A percentile compares a stretch with the other conserved stretches of the same genome.
These are phyloP conservation scores for Albula glossodonta DNA, from an alignment of 2,113 vertebrate genomes.

Conservation along the genomic window DNA sequence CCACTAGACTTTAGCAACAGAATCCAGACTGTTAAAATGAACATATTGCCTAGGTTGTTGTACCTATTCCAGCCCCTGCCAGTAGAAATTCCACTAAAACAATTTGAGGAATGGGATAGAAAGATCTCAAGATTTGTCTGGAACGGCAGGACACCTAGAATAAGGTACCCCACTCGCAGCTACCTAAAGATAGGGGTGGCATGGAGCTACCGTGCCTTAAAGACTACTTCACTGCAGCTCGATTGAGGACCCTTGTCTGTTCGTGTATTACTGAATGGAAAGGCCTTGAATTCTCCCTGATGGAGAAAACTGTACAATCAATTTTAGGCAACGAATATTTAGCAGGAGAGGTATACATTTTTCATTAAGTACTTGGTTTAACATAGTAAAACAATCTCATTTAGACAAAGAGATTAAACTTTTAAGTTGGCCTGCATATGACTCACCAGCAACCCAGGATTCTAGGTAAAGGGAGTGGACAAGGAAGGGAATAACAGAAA, in stretches of 20 bases:
- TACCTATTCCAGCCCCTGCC: conserved; percentile 22
- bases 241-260: neutral
- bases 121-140: conserved; percentile 16
- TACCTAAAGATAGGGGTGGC: neutral
- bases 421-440: neutral
- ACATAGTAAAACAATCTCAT: neutral
- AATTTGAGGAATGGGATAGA: conserved; percentile 21
- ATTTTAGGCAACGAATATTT: neutral
- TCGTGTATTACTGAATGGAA: neutral
- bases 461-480: neutral
- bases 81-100: neutral
- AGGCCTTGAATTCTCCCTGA: neutral
- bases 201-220: neutral
- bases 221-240: neutral
- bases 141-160: conserved; percentile 20
- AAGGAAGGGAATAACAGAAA: neutral
- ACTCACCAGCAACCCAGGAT: neutral
- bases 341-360: neutral
- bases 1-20: neutral
- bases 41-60: conserved; percentile 14
- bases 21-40: conserved; percentile 20
- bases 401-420: conserved; percentile 1
- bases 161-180: conserved; percentile 14
- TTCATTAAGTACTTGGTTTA: neutral
- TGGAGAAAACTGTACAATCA: neutral